Evolutionary conservation across 2,113 vertebrate species (phyloP).

Genomic region (Forbesichthys papilliferus): DNA sequence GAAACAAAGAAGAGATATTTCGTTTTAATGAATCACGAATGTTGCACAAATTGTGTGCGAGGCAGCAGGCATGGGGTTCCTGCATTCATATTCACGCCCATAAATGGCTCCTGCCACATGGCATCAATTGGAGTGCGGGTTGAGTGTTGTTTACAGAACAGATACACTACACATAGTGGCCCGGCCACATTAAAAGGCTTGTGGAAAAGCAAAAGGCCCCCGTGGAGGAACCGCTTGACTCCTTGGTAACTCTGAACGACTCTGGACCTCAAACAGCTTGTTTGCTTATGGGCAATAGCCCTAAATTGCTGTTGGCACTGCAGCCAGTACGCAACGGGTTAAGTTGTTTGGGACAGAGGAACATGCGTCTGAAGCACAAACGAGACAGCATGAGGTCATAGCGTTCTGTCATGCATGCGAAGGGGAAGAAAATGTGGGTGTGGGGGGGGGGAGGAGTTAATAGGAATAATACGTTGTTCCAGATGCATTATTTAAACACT

Average conservation of each 20-base stretch:
- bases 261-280: conserved; percentile 19
- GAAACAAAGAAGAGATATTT: conserved; percentile 49
- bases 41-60: conserved; percentile 57
- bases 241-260: conserved; percentile 18
- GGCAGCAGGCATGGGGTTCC: conserved; percentile 12
- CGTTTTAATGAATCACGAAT: conserved; percentile 54
- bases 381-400: conserved; percentile 22
- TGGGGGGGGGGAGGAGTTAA: not conserved
- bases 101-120: conserved; percentile 54
- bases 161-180: conserved; percentile 36
- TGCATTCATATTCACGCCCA: conserved; percentile 54
- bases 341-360: conserved; percentile 14
- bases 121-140: conserved; percentile 58
- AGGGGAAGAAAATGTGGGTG: conserved; percentile 1
- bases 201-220: conserved; percentile 52
- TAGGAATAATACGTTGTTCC: not conserved
- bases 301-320: conserved; percentile 19
- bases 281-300: conserved; percentile 34
- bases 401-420: conserved; percentile 29
- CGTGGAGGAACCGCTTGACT: conserved; percentile 51
- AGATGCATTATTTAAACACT: not conserved
- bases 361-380: conserved; percentile 19
- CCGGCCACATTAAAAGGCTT: conserved; percentile 57
- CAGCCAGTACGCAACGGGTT: conserved; percentile 13
- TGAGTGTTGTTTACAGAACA: conserved; percentile 55